Base-by-base conservation (phyloP, 2,888 invertebrate genomes). In the Augiades crinisus region DNA sequence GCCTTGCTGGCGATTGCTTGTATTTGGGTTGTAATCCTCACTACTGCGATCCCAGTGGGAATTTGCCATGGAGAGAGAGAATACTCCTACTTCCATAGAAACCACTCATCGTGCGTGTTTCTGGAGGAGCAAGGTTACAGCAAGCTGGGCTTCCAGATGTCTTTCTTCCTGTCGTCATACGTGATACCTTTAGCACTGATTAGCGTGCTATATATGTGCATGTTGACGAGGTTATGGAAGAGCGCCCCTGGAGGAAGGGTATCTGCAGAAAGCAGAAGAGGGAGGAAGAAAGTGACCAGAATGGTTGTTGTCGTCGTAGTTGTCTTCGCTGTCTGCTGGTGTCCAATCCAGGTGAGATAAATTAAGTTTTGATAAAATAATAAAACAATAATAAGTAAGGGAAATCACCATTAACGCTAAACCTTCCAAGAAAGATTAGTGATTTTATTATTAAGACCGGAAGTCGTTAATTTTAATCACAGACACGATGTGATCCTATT, bases 241-340 rank as follows among this genome's bases (percentile, higher is more conserved):
- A 94, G 94, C 49, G 94, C 95, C 3, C 94, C 95, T 0, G 95
- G 95, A n/a, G 94, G 95, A 19, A 92, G 94, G 64, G 92, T 94
- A 55, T 95, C 95, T 17, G 95, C 94, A 2, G 96, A 97, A 76
- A 94, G 93, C 66, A 92, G 95, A 56, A 92, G 96, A 59, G 95
- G 96, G 57, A 96, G 96, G 84, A 94, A 95, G 81, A 92, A 97
- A 61, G 98, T 98, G 24, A 98, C 98, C 4, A 91, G 96, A 59
- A 94, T 98, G 94, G 97, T 98, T 13, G 93, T 97, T 55, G 94
- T 97, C 46, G 96, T 98, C 46, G 96, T 98, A 1, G 93, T 96
- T 45, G 96, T 96, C 40, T 98, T 98, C 80, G 97, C 98, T 13
- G 91, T 97, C 33, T 97, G 98, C 85, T 98, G 98, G 98, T 93